phyloP scores from a whole-genome alignment of 2,888 invertebrate species.

The Cheilosia urbana region DNA sequence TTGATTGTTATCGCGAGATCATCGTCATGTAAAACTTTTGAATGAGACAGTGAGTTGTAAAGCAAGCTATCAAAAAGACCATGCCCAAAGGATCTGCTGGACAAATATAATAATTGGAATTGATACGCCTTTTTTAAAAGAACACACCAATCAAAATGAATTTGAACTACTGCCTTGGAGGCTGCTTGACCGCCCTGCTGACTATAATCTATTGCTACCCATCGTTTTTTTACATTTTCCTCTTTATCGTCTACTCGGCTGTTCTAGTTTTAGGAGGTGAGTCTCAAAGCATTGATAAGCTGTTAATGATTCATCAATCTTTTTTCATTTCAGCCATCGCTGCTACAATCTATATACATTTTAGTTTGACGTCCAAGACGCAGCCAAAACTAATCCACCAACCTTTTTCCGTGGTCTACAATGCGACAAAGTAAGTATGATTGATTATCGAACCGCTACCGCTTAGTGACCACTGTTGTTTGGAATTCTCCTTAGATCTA shows the following conservation, averaged over 20 bases:
- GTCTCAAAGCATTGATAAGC: slow-evolving; percentile 60
- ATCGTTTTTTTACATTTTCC: slow-evolving; percentile 82
- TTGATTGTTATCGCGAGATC: slow-evolving; percentile 52
- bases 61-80: slow-evolving; percentile 18
- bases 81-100: slow-evolving; percentile 35
- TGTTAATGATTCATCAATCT: slow-evolving; percentile 4
- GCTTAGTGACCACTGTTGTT: background rate
- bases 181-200: slow-evolving; percentile 77
- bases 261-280: slow-evolving; percentile 82
- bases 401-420: slow-evolving; percentile 82
- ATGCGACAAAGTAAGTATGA: slow-evolving; percentile 82
- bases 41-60: slow-evolving; percentile 16
- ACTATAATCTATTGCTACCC: slow-evolving; percentile 83
- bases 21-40: slow-evolving; percentile 38
- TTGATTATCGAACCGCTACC: background rate
- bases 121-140: slow-evolving; percentile 33
- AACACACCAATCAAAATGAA: slow-evolving; percentile 45
- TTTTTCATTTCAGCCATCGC: slow-evolving; percentile 80
- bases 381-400: slow-evolving; percentile 80
- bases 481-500: slow-evolving; percentile 78
- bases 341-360: slow-evolving; percentile 82
- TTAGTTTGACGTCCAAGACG: slow-evolving; percentile 82
- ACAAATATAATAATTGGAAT: slow-evolving; percentile 34
- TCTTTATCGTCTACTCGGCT: slow-evolving; percentile 82
- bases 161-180: slow-evolving; percentile 62